These are phyloP conservation scores for Corbicula japonica DNA, from an alignment of 2,888 invertebrate species.

Conservation along the genomic window DNA sequence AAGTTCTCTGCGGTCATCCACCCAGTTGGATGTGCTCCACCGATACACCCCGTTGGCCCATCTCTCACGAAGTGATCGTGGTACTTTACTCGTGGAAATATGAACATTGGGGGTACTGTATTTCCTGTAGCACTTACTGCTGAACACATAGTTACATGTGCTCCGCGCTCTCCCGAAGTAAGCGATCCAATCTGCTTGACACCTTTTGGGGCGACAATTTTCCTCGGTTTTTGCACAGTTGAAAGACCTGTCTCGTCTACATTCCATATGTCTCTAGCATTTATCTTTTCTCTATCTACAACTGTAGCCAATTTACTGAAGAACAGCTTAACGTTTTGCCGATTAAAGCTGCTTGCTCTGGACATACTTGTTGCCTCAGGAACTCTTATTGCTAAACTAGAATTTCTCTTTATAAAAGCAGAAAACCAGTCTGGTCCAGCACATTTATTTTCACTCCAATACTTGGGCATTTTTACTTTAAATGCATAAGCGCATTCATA, in stretches of 20 bases:
- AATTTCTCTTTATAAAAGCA: not conserved
- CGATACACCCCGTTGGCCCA: too few relatives aligned
- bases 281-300: slow-evolving; percentile 38
- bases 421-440: slow-evolving; percentile 3
- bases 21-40: slow-evolving; percentile 4
- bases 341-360: slow-evolving; percentile 56
- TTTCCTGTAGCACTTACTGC: slow-evolving; percentile 29
- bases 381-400: not conserved
- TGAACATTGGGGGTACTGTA: slow-evolving; percentile 38
- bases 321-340: slow-evolving; percentile 39
- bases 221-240: slow-evolving; percentile 56
- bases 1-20: not conserved
- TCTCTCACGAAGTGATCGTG: too few relatives aligned
- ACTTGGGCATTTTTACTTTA: slow-evolving; percentile 10
- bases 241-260: slow-evolving; percentile 54
- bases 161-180: slow-evolving; percentile 45
- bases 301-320: slow-evolving; percentile 48
- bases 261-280: slow-evolving; percentile 48
- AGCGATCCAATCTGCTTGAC: slow-evolving; percentile 46
- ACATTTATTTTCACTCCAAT: slow-evolving; percentile 1
- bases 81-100: slow-evolving; percentile 39
- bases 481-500: slow-evolving; percentile 43
- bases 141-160: not conserved
- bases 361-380: slow-evolving; percentile 27
- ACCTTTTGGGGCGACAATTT: slow-evolving; percentile 13